Evolutionary conservation across 2,113 vertebrate species (phyloP).

Genomic region (Solea senegalensis): DNA sequence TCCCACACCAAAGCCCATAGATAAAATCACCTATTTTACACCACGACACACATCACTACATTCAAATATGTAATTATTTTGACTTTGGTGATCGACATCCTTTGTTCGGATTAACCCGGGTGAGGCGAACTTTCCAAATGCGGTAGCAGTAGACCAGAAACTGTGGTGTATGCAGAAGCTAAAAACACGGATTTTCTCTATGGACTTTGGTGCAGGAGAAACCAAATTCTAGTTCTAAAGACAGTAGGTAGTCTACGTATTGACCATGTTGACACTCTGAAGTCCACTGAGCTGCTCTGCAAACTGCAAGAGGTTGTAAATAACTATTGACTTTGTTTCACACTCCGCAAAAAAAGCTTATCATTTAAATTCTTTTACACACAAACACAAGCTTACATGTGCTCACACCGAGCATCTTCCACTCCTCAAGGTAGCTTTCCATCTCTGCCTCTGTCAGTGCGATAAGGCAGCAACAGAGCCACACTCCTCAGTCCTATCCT

Average conservation of each 20-base stretch:
- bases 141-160: no score
- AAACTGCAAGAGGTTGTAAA: slow-evolving; percentile 1
- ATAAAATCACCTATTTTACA: no score
- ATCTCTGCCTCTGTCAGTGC: slow-evolving; percentile 36
- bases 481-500: slow-evolving; percentile 31
- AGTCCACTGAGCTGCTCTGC: neutral
- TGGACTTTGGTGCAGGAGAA: no score
- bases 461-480: slow-evolving; percentile 39
- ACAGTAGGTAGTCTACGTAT: neutral
- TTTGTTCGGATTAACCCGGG: no score
- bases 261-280: neutral
- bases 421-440: slow-evolving; percentile 33
- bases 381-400: neutral
- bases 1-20: no score
- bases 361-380: neutral
- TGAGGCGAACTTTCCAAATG: no score
- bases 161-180: no score
- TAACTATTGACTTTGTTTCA: neutral
- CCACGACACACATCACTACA: no score
- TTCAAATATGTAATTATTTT: no score
- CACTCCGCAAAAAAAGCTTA: neutral
- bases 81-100: no score
- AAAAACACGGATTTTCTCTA: no score
- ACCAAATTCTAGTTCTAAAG: neutral
- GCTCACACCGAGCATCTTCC: slow-evolving; percentile 18